Evolutionary conservation across 2,888 invertebrate genomes (phyloP).

Genomic region (Agonopterix subpropinquella): DNA sequence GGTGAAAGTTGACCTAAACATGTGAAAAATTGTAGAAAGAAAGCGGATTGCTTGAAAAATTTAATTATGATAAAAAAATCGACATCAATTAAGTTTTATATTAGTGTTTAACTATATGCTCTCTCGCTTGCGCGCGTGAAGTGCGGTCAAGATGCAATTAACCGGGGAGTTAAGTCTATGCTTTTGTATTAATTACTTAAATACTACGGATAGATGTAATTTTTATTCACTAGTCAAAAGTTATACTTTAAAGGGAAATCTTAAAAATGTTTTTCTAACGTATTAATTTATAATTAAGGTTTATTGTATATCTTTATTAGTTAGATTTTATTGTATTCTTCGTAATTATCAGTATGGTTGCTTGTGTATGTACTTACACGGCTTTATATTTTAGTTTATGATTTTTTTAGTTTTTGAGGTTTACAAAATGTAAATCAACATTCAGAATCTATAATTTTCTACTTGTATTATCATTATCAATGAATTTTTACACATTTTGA

Average conservation of each 20-base stretch:
- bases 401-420: too few species aligned
- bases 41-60: neutral
- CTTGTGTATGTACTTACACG: too few species aligned
- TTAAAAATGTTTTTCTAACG: constrained; percentile 36
- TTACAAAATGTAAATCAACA: too few species aligned
- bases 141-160: constrained; percentile 19
- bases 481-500: too few species aligned
- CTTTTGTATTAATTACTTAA: constrained; percentile 52
- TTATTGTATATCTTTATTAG: constrained; percentile 30
- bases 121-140: constrained; percentile 19
- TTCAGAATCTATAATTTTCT: too few species aligned
- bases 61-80: neutral
- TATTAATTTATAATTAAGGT: constrained; percentile 37
- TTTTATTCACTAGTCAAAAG: constrained; percentile 69
- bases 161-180: constrained; percentile 29
- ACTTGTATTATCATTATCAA: too few species aligned
- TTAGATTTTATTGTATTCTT: constrained; percentile 21
- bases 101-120: neutral
- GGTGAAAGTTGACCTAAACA: too few species aligned
- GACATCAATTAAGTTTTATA: neutral
- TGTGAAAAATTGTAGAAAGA: neutral
- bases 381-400: too few species aligned
- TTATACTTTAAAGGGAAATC: constrained; percentile 47
- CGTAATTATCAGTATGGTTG: neutral
- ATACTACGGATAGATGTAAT: constrained; percentile 53